Evolutionary conservation across 1,140 invertebrate species (phyloP).

Genomic region (Megathymus violae): DNA sequence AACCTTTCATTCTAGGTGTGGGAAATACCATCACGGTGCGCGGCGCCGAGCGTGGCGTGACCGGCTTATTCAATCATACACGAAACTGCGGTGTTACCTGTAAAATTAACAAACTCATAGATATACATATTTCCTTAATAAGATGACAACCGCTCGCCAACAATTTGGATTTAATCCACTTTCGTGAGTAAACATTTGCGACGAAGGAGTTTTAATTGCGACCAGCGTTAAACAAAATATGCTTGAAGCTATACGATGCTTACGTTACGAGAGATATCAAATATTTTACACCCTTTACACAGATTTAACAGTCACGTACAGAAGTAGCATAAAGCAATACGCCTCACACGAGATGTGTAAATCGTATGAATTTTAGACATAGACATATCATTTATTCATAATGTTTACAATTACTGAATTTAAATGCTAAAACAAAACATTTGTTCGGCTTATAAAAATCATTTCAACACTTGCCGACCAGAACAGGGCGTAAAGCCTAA

Average conservation of each 20-base stretch:
- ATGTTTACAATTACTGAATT: too few relatives aligned
- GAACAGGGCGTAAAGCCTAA: too few relatives aligned
- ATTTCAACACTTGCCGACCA: too few relatives aligned
- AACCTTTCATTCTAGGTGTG: not conserved
- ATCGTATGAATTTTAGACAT: too few relatives aligned
- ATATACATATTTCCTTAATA: slow-evolving; percentile 27
- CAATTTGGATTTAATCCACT: slow-evolving; percentile 2
- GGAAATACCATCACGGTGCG: slow-evolving; percentile 55
- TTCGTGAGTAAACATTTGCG: not conserved
- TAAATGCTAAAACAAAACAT: too few relatives aligned
- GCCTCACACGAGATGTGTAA: too few relatives aligned
- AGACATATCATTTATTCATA: too few relatives aligned
- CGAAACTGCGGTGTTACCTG: slow-evolving; percentile 52
- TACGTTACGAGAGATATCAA: not conserved
- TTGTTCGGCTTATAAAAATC: too few relatives aligned
- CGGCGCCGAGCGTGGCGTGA: slow-evolving; percentile 54
- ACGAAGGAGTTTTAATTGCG: not conserved
- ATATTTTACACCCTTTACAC: too few relatives aligned
- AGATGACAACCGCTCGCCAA: slow-evolving; percentile 24
- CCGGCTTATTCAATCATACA: slow-evolving; percentile 51
- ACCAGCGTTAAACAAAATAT: not conserved
- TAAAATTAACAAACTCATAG: slow-evolving; percentile 43
- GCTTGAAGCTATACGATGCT: not conserved
- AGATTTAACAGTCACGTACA: too few relatives aligned
- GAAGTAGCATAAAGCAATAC: too few relatives aligned